Percentiles rank a stretch among this genome's conserved stretches.
These are phyloP conservation scores for Trogon melanurus DNA, from an alignment of 2,113 vertebrate genomes.

Conservation along the genomic window DNA sequence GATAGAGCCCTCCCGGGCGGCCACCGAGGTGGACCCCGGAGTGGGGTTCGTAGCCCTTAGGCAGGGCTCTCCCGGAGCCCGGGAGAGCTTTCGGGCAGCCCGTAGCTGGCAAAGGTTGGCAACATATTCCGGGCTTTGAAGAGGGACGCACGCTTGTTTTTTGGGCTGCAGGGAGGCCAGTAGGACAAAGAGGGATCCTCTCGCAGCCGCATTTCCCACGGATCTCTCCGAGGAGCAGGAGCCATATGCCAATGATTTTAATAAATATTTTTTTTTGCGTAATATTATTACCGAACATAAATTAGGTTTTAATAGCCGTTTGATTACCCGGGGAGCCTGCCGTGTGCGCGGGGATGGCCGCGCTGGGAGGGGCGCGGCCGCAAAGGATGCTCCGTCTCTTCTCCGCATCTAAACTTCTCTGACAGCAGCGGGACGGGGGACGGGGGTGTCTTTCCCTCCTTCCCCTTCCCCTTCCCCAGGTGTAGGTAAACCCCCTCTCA, in stretches of 20 bases:
- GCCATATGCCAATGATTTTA: constrained; percentile 68
- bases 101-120: not conserved
- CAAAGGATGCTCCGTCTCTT: not conserved
- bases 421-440: not conserved
- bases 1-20: not conserved
- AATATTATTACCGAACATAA: constrained; percentile 78
- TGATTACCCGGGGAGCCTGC: constrained; percentile 60
- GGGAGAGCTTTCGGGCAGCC: not conserved
- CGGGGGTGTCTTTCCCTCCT: not conserved
- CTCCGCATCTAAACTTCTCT: not conserved
- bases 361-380: not conserved
- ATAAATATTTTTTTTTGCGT: constrained; percentile 53
- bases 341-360: not conserved
- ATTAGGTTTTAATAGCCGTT: constrained; percentile 72
- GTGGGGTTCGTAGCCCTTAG: fast-evolving
- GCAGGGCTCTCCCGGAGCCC: not conserved
- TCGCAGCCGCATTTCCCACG: constrained; percentile 31
- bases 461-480: not conserved
- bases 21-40: not conserved
- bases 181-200: not conserved
- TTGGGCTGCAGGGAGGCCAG: not conserved
- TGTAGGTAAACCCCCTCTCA: not conserved
- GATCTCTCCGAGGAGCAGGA: constrained; percentile 47
- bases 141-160: not conserved
- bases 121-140: not conserved